phyloP scores from a whole-genome alignment of 2,113 vertebrate species.

The Pogona vitticeps region DNA sequence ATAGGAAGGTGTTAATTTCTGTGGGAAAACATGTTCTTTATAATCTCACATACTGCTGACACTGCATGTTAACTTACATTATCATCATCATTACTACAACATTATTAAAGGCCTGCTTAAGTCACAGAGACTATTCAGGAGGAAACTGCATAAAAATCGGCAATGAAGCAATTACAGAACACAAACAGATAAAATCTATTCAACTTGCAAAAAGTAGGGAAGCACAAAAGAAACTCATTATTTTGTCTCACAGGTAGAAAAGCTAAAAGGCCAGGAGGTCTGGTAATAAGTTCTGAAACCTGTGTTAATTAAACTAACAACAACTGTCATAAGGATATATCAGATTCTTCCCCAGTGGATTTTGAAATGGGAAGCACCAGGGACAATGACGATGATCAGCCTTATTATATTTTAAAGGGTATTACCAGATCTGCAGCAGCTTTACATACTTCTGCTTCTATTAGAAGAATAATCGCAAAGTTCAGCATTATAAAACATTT shows the following conservation, averaged over 20 bases:
- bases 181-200: neutral
- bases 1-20: neutral
- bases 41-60: neutral
- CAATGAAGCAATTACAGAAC: neutral
- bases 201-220: neutral
- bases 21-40: neutral
- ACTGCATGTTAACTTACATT: neutral
- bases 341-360: neutral
- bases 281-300: constrained; percentile 20
- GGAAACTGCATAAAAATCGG: neutral
- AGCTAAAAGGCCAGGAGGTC: neutral
- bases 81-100: neutral
- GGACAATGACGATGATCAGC: neutral
- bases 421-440: constrained; percentile 16
- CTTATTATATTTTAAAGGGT: neutral
- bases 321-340: constrained; percentile 24
- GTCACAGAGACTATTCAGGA: neutral
- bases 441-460: constrained; percentile 34
- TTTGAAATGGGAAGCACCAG: constrained; percentile 25
- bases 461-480: constrained; percentile 20
- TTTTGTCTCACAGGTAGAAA: constrained; percentile 3
- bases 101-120: neutral
- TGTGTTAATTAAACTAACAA: constrained; percentile 34
- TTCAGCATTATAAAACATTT: constrained; percentile 21
- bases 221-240: constrained; percentile 12